phyloP scores from a whole-genome alignment of 2,888 invertebrate genomes.

The Dynastes maya region DNA sequence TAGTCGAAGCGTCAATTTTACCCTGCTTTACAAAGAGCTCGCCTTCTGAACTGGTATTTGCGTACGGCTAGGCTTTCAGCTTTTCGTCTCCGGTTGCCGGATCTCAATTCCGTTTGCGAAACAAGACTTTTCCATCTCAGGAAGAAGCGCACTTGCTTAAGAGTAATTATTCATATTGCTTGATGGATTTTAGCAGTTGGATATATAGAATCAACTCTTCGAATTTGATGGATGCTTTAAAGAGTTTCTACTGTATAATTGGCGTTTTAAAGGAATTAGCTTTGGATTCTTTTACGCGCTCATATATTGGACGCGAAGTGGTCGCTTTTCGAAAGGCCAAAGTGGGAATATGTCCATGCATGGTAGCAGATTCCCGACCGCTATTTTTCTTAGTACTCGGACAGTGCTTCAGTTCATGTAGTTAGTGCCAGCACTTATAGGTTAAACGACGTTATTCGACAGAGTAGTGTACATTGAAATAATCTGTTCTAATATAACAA shows the following conservation, averaged over 20 bases:
- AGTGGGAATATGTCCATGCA: too few species aligned
- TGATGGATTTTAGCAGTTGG: not conserved
- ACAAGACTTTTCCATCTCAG: constrained; percentile 34
- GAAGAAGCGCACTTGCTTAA: not conserved
- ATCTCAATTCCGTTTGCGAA: constrained; percentile 24
- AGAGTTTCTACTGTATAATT: not conserved
- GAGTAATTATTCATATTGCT: constrained; percentile 26
- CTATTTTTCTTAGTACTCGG: too few species aligned
- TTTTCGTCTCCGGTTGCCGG: not conserved
- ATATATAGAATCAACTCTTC: not conserved
- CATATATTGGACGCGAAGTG: too few species aligned
- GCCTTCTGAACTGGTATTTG: constrained; percentile 12
- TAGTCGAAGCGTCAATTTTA: constrained; percentile 10
- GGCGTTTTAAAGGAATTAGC: too few species aligned
- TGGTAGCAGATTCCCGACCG: too few species aligned
- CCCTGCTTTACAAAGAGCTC: not conserved
- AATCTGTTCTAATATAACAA: too few species aligned
- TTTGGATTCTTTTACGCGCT: too few species aligned
- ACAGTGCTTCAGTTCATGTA: too few species aligned
- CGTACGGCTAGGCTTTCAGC: not conserved
- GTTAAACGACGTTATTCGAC: too few species aligned
- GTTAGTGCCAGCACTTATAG: too few species aligned
- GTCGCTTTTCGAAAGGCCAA: too few species aligned
- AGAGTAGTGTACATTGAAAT: too few species aligned
- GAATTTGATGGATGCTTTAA: not conserved